phyloP scores from a whole-genome alignment of 2,113 vertebrate species.

The Forbesichthys papilliferus region DNA sequence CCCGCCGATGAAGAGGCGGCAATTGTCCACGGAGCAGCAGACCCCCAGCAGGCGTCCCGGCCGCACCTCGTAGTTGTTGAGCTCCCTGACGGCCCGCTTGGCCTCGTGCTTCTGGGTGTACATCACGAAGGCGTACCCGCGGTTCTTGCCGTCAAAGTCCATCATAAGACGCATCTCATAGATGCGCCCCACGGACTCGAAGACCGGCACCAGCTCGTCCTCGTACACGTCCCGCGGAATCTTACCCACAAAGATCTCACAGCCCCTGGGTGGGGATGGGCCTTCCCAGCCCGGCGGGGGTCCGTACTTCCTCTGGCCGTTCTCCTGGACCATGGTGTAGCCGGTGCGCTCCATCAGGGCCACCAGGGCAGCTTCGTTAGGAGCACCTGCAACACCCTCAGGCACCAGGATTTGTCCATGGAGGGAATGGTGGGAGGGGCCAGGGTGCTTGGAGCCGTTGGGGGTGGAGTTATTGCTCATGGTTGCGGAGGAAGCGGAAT shows the following conservation, averaged over 20 bases:
- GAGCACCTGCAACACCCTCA: constrained; percentile 86
- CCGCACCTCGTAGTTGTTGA: constrained; percentile 96
- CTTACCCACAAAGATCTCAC: constrained; percentile 98
- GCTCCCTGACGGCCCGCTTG: constrained; percentile 92
- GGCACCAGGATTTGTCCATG: constrained; percentile 73
- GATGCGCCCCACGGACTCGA: constrained; percentile 90
- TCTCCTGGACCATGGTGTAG: constrained; percentile 95
- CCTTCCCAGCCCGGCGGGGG: constrained; percentile 94
- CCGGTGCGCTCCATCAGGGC: constrained; percentile 92
- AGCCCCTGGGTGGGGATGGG: constrained; percentile 88
- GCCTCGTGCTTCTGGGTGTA: constrained; percentile 95
- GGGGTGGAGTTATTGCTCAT: constrained; percentile 84
- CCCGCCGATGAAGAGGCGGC: constrained; percentile 97
- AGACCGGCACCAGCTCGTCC: constrained; percentile 95
- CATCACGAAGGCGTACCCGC: constrained; percentile 96
- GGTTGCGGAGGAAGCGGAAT: constrained; percentile 84
- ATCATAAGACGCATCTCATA: constrained; percentile 99
- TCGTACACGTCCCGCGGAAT: constrained; percentile 97
- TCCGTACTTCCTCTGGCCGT: constrained; percentile 94
- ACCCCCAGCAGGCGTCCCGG: constrained; percentile 93
- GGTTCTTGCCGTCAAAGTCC: constrained; percentile 99
- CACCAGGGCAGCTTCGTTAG: constrained; percentile 87
- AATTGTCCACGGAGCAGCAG: constrained; percentile 97
- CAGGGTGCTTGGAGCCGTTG: constrained; percentile 59
- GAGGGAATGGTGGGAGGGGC: constrained; percentile 68